These are phyloP conservation scores for Fistularia commersonii DNA, from an alignment of 2,797 vertebrate genomes.

Conservation along the genomic window DNA sequence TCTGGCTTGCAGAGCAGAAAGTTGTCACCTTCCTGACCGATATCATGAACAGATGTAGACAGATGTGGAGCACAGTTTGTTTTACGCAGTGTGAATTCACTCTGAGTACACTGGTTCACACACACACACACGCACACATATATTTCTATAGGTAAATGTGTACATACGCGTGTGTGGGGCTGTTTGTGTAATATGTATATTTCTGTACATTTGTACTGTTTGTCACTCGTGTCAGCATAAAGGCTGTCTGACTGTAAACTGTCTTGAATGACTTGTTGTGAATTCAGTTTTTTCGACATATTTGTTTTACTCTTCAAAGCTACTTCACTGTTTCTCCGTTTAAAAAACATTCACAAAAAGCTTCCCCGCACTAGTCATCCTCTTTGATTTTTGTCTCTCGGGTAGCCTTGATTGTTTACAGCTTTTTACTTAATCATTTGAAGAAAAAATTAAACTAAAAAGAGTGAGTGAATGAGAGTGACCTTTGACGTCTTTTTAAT, in stretches of 20 bases:
- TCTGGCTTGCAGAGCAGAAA: constrained; percentile 37
- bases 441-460: too few species aligned
- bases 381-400: too few species aligned
- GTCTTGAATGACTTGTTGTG: constrained; percentile 7
- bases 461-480: too few species aligned
- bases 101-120: constrained; percentile 10
- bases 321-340: neutral
- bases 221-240: constrained; percentile 16
- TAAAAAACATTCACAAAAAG: too few species aligned
- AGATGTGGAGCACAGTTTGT: constrained; percentile 36
- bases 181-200: too few species aligned
- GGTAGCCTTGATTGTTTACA: too few species aligned
- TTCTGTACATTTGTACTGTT: neutral
- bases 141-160: too few species aligned
- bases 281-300: too few species aligned
- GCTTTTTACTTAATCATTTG: too few species aligned
- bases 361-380: too few species aligned
- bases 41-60: constrained; percentile 40
- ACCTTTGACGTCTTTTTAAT: neutral
- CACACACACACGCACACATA: neutral
- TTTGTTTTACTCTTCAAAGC: neutral
- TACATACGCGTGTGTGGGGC: too few species aligned
- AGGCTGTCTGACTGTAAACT: constrained; percentile 28
- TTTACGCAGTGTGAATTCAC: constrained; percentile 7
- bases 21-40: constrained; percentile 44